Percentiles rank a stretch among this genome's conserved stretches.
phyloP scores from a whole-genome alignment of 2,888 invertebrate genomes.

The Hypomecis atomaria region DNA sequence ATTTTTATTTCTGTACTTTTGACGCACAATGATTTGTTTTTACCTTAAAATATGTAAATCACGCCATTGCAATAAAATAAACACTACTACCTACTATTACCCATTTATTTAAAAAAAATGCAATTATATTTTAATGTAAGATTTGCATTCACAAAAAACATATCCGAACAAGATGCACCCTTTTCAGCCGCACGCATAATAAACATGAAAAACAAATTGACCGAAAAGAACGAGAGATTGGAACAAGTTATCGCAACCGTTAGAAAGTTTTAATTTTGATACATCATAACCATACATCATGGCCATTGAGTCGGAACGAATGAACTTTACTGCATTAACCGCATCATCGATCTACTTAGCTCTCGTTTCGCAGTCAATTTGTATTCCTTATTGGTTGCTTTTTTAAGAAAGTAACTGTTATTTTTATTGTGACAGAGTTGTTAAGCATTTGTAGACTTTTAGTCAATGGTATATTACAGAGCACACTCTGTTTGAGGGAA shows the following conservation, averaged over 20 bases:
- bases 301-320: conserved; percentile 25
- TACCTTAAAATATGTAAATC: too few species aligned
- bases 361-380: conserved; percentile 9
- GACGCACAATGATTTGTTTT: too few species aligned
- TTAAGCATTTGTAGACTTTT: background rate
- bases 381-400: background rate
- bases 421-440: conserved; percentile 14
- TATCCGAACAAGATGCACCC: conserved; percentile 17
- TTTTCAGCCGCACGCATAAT: conserved; percentile 17
- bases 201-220: conserved; percentile 37
- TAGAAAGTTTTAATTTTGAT: conserved; percentile 43
- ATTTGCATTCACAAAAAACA: too few species aligned
- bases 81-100: too few species aligned
- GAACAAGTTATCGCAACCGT: conserved; percentile 29
- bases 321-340: conserved; percentile 17
- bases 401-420: background rate
- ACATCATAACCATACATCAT: conserved; percentile 43
- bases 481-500: conserved; percentile 49
- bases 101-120: too few species aligned
- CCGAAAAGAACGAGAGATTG: conserved; percentile 30
- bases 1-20: too few species aligned
- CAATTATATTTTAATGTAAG: too few species aligned
- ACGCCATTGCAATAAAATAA: too few species aligned
- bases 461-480: conserved; percentile 14
- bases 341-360: background rate